Base-by-base conservation (phyloP, 2,888 invertebrate genomes). In the Actias luna region DNA sequence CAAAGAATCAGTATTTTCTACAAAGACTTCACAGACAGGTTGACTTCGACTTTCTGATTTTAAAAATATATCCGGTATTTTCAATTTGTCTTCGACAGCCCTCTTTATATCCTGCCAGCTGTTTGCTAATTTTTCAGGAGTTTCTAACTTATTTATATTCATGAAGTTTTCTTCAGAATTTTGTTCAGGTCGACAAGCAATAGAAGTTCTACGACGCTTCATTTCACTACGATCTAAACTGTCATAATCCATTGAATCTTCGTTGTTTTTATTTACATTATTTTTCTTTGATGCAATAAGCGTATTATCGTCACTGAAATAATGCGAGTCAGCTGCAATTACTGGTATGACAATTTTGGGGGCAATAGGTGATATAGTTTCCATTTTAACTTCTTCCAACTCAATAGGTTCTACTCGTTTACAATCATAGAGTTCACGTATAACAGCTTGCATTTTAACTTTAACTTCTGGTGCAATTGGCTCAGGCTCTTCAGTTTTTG, bases 1-100 rank as follows among this genome's bases (percentile, higher is more conserved):
- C 35, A 92, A 80, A 1, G 92, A 92, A 50, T 94, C 93, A 31
- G 87, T 79, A 36, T 91, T 94, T 73, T 95, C 94, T 0, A 96
- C 94, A 75, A 96, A 95, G 10, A 96, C 94, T 83, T 96, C 96
- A 74, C 94, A 95, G 0, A 95, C 94, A 60, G 94, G 80, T 58
- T 72, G 92, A 59, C 76, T 85, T 66, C 76, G 75, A 68, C 75
- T 73, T 50, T 93, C 93, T 31, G 85, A 80, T 58, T 89, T 82
- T 27, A 75, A 70, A 61, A 79, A 69, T 60, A 69, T 72, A 87
- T 52, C 94, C 87, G 69, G 61, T 42, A 68, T 62, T 57, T 78
- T 71, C 61, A 73, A 74, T 42, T 73, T 71, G 35, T 81, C 67
- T 31, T 74, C 82, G 31, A 80, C 77, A 2, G 79, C 77, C 69